These are phyloP conservation scores for Tinea semifulvella DNA, from an alignment of 2,888 invertebrate species.

Conservation along the genomic window DNA sequence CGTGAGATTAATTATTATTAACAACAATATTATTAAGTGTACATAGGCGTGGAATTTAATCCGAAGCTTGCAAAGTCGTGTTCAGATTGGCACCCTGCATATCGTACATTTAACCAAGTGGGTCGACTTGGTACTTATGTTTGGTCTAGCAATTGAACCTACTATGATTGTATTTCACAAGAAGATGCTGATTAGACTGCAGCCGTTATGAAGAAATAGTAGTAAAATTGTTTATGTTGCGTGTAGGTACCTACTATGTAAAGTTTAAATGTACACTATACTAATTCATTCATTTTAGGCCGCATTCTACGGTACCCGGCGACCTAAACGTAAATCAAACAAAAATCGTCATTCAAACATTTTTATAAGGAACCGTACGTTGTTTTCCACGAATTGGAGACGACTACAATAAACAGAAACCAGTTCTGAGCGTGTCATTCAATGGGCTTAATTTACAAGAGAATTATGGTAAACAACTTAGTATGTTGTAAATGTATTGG, in stretches of 20 bases:
- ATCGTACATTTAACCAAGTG: not conserved
- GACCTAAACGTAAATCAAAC: conserved; percentile 2
- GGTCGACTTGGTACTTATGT: conserved; percentile 1
- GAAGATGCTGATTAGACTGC: conserved; percentile 1
- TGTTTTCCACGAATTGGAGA: conserved; percentile 11
- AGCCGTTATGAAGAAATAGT: not conserved
- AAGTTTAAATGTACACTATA: not conserved
- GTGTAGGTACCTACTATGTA: not conserved
- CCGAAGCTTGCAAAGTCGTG: no score
- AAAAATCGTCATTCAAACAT: conserved; percentile 11
- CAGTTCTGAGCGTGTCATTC: conserved; percentile 12
- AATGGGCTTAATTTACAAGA: conserved; percentile 10
- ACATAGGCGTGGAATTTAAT: no score
- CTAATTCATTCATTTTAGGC: not conserved
- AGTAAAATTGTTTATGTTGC: not conserved
- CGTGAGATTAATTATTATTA: no score
- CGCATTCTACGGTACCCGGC: not conserved
- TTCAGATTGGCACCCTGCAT: conserved; percentile 2
- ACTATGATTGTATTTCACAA: not conserved
- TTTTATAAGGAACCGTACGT: conserved; percentile 9
- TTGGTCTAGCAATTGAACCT: conserved; percentile 8
- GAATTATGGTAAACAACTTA: conserved; percentile 12
- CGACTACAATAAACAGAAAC: conserved; percentile 12
- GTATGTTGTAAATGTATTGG: conserved; percentile 7
- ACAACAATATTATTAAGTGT: no score